A percentile compares a stretch with the other conserved stretches of the same genome.
Evolutionary conservation across 1,140 invertebrate genomes (phyloP).

Genomic region (Heliothis virescens): DNA sequence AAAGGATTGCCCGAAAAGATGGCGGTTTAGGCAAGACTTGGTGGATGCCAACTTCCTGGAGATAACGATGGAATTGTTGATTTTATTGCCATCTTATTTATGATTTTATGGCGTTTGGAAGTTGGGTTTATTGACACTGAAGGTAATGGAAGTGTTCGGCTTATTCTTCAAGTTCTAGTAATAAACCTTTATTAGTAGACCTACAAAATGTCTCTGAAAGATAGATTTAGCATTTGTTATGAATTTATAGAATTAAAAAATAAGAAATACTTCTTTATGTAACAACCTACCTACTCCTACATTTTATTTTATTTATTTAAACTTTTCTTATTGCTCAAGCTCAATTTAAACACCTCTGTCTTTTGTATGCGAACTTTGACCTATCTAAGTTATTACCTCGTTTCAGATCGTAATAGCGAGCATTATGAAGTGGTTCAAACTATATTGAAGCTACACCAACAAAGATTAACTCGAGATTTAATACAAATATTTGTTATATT

Average conservation of each 20-base stretch:
- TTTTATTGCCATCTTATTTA: background rate
- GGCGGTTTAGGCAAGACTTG: constrained; percentile 27
- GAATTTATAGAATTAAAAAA: no score
- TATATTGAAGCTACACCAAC: background rate
- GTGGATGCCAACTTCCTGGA: constrained; percentile 35
- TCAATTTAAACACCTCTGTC: no score
- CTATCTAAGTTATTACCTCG: background rate
- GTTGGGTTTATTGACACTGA: background rate
- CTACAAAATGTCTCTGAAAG: no score
- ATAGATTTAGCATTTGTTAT: no score
- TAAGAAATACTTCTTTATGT: no score
- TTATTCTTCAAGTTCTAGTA: no score
- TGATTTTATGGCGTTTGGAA: constrained; percentile 1
- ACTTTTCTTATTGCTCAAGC: no score
- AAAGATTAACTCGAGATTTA: constrained; percentile 27
- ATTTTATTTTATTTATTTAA: no score
- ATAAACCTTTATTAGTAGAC: no score
- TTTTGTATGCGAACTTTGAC: background rate
- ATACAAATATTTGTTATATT: constrained; percentile 33
- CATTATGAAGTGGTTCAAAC: background rate
- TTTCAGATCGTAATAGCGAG: background rate
- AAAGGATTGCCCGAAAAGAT: constrained; percentile 47
- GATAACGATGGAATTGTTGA: background rate
- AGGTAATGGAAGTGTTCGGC: no score
- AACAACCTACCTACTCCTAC: no score